These are phyloP conservation scores for Lottia scabra DNA, from an alignment of 2,888 invertebrate genomes.

Conservation along the genomic window DNA sequence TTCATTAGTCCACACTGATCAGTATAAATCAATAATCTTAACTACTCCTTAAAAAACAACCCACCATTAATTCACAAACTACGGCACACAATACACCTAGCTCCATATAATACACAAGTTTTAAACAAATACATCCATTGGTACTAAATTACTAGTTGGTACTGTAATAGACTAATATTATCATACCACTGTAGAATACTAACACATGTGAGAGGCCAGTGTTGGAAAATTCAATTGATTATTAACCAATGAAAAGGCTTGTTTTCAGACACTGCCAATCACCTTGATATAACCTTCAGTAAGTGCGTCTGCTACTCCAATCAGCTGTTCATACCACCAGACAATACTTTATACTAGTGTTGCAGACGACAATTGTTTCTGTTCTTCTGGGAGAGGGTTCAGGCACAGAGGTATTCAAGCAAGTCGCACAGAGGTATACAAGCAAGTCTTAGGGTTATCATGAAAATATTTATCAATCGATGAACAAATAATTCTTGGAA, in stretches of 20 bases:
- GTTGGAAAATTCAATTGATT: background rate
- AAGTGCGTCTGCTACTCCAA: background rate
- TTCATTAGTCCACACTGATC: too few relatives aligned
- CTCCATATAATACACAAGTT: background rate
- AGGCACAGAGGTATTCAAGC: too few relatives aligned
- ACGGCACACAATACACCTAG: too few relatives aligned
- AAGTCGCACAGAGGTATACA: too few relatives aligned
- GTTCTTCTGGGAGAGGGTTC: too few relatives aligned
- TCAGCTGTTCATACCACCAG: background rate
- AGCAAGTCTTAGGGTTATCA: too few relatives aligned
- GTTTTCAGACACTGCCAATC: background rate
- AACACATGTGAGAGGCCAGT: background rate
- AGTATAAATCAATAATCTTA: too few relatives aligned
- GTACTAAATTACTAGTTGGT: background rate
- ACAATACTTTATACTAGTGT: background rate
- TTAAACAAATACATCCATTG: background rate
- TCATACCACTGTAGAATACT: background rate
- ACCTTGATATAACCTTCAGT: conserved; percentile 5
- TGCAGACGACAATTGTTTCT: too few relatives aligned
- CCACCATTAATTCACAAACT: too few relatives aligned
- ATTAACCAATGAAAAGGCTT: background rate
- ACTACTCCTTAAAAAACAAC: too few relatives aligned
- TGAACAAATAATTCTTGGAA: too few relatives aligned
- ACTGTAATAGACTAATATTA: background rate
- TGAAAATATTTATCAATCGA: too few relatives aligned